Percentiles rank a stretch among this genome's conserved stretches.
These are phyloP conservation scores for Drosophila tanythrix DNA, from an alignment of 2,888 invertebrate species.

Conservation along the genomic window DNA sequence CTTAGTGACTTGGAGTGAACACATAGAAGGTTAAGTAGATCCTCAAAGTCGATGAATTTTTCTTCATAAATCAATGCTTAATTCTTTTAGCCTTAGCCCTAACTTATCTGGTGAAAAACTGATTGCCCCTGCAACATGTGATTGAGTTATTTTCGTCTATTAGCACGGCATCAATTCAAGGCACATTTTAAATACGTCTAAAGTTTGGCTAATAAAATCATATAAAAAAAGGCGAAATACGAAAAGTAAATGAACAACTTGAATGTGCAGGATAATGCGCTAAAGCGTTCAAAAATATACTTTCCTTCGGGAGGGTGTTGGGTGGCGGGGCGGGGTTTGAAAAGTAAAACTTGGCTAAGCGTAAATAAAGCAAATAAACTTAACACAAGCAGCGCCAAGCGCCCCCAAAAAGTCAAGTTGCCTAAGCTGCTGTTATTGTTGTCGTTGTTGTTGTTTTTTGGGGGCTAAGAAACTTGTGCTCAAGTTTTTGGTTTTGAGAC, in stretches of 20 bases:
- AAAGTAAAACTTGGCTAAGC: slow-evolving; percentile 71
- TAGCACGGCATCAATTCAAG: slow-evolving; percentile 48
- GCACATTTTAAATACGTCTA: slow-evolving; percentile 56
- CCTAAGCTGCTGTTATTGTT: slow-evolving; percentile 42
- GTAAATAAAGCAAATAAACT: slow-evolving; percentile 79
- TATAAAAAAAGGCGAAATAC: slow-evolving; percentile 12
- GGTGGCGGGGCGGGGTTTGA: slow-evolving; percentile 3
- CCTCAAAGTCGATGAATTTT: neutral
- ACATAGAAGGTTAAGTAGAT: neutral
- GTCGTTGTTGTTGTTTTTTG: slow-evolving; percentile 24
- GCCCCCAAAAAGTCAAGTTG: slow-evolving; percentile 56
- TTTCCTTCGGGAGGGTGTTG: neutral
- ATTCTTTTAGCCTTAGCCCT: neutral
- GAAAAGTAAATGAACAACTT: slow-evolving; percentile 8
- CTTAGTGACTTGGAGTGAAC: neutral
- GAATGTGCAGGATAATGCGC: slow-evolving; percentile 49
- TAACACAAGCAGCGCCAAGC: slow-evolving; percentile 43
- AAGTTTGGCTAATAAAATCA: slow-evolving; percentile 57
- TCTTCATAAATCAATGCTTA: neutral
- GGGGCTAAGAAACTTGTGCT: slow-evolving; percentile 69
- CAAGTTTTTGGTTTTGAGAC: slow-evolving; percentile 66
- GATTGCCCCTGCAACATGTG: slow-evolving; percentile 35
- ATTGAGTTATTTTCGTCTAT: slow-evolving; percentile 59
- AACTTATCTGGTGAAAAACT: neutral
- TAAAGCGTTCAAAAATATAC: slow-evolving; percentile 75